phyloP scores from a whole-genome alignment of 2,113 vertebrate species.

The Atlantisia rogersi region DNA sequence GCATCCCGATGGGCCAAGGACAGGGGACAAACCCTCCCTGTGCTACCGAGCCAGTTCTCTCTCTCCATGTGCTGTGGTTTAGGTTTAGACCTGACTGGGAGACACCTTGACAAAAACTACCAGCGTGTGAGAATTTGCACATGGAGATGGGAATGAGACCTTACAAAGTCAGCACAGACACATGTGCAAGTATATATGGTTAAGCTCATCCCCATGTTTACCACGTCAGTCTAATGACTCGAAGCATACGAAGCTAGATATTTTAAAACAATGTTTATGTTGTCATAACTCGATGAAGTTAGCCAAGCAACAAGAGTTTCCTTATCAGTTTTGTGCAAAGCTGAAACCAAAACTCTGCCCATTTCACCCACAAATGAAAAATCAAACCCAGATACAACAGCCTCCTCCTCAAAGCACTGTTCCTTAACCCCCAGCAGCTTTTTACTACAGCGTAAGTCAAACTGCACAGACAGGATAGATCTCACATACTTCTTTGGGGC shows the following conservation, averaged over 20 bases:
- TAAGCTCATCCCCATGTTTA: background rate
- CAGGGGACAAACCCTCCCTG: background rate
- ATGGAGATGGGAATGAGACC: background rate
- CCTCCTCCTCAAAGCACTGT: background rate
- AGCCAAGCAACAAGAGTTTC: background rate
- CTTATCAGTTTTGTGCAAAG: background rate
- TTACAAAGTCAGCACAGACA: background rate
- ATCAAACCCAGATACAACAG: background rate
- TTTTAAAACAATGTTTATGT: background rate
- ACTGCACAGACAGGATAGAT: fast-evolving
- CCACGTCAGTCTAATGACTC: background rate
- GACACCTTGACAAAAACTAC: background rate
- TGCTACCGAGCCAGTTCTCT: background rate
- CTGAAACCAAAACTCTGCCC: background rate
- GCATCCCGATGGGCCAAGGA: background rate
- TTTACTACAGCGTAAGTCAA: background rate
- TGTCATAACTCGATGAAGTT: background rate
- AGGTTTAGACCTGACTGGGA: background rate
- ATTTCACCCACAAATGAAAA: background rate
- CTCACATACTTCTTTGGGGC: background rate
- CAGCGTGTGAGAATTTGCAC: background rate
- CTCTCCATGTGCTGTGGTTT: background rate
- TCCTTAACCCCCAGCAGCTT: background rate
- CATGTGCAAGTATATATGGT: fast-evolving
- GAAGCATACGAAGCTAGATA: background rate